Conservation (phyloP, 1,140 invertebrate genomes). For the Diorhabda elongata region DNA sequence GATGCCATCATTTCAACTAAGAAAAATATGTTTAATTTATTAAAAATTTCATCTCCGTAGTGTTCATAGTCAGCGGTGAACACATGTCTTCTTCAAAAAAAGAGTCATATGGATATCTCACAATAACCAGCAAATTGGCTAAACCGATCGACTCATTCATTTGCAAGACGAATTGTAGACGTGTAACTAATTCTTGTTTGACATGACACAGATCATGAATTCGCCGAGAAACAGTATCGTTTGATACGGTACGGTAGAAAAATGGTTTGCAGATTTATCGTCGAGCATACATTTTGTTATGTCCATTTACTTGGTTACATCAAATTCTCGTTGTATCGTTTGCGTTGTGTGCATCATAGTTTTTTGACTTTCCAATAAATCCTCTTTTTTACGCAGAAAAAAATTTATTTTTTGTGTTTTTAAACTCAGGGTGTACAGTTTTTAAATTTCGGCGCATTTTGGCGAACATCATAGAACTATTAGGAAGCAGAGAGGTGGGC, state of each 20-base stretch:
- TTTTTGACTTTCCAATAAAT: no score
- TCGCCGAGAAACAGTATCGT: background rate
- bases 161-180: conserved; percentile 24
- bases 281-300: conserved; percentile 17
- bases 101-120: conserved; percentile 28
- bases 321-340: conserved; percentile 17
- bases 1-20: conserved; percentile 37
- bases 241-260: background rate
- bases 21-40: conserved; percentile 37
- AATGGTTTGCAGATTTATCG: conserved; percentile 17
- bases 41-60: conserved; percentile 31
- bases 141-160: conserved; percentile 25
- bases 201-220: background rate
- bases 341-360: background rate
- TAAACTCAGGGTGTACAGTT: no score
- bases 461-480: no score
- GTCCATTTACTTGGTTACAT: conserved; percentile 17
- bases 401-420: no score
- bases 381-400: no score
- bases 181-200: background rate
- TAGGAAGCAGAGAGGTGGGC: no score
- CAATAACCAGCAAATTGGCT: conserved; percentile 24
- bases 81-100: conserved; percentile 28
- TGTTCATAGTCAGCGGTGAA: conserved; percentile 22
- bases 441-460: no score